Evolutionary conservation across 2,888 invertebrate species (phyloP).

Genomic region (Ramazzottius varieornatus): DNA sequence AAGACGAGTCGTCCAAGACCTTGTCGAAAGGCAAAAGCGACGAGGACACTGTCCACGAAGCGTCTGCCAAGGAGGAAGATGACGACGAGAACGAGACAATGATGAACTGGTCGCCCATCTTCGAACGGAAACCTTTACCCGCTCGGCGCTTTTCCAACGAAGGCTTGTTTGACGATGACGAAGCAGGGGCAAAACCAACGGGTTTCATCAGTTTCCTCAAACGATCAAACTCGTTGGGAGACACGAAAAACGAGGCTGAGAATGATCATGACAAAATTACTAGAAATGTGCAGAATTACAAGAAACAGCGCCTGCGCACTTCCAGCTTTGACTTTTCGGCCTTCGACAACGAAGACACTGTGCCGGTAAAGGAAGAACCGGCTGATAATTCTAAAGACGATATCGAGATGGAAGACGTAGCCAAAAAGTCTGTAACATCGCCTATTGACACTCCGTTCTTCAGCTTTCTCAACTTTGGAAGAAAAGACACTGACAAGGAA

Average conservation of each 20-base stretch:
- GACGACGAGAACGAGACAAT: not conserved
- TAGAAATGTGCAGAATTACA: not conserved
- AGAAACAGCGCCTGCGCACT: not conserved
- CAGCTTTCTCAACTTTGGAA: not conserved
- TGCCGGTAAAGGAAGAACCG: not conserved
- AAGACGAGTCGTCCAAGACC: not conserved
- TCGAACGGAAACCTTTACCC: not conserved
- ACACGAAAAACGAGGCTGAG: not conserved
- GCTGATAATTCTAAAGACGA: too few relatives aligned
- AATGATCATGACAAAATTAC: not conserved
- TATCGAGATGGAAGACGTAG: too few relatives aligned
- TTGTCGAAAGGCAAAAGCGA: not conserved
- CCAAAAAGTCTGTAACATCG: not conserved
- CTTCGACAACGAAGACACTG: not conserved
- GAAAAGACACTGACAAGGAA: not conserved
- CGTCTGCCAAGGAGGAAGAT: not conserved
- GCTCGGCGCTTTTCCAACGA: not conserved
- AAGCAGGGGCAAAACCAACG: not conserved
- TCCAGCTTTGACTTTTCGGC: not conserved
- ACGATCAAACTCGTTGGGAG: not conserved
- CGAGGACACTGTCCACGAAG: not conserved
- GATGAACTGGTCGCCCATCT: not conserved
- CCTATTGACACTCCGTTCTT: not conserved
- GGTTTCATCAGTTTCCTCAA: not conserved
- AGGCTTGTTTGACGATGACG: not conserved